These are phyloP conservation scores for Hormaphis cornu DNA, from an alignment of 1,140 invertebrate genomes.

Conservation along the genomic window DNA sequence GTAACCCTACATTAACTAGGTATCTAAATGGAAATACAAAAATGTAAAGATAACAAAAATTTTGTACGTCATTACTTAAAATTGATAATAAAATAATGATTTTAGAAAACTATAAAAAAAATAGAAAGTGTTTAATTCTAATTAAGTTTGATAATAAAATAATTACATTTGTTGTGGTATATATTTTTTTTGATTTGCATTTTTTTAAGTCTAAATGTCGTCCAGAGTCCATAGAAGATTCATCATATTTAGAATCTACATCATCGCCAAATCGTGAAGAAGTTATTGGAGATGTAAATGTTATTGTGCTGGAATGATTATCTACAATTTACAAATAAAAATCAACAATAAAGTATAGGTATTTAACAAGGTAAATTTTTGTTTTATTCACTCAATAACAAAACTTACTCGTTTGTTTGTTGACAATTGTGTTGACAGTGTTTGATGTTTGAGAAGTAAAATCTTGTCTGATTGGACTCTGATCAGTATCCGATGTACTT, in stretches of 20 bases:
- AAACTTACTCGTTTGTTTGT: conserved; percentile 9
- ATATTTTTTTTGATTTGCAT: conserved; percentile 1
- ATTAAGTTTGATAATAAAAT: too few species aligned
- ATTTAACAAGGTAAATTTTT: background rate
- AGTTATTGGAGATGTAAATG: conserved; percentile 23
- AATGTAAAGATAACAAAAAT: too few species aligned
- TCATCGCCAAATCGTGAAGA: conserved; percentile 20
- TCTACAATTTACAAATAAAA: background rate
- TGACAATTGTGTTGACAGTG: conserved; percentile 20
- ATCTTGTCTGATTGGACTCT: background rate
- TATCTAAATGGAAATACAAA: too few species aligned
- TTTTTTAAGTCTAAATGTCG: conserved; percentile 4
- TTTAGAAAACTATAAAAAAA: too few species aligned
- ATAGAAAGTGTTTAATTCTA: too few species aligned
- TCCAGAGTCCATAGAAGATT: conserved; percentile 12
- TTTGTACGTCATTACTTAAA: too few species aligned
- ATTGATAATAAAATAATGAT: too few species aligned
- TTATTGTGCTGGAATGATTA: conserved; percentile 21
- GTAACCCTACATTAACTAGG: too few species aligned
- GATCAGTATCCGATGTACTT: background rate
- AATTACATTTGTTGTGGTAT: background rate
- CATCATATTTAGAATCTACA: conserved; percentile 14
- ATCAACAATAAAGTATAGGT: too few species aligned
- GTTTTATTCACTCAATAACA: background rate
- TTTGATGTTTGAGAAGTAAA: conserved; percentile 18